Conservation (phyloP, 2,888 invertebrate genomes). For the Drosophila buzzatii region DNA sequence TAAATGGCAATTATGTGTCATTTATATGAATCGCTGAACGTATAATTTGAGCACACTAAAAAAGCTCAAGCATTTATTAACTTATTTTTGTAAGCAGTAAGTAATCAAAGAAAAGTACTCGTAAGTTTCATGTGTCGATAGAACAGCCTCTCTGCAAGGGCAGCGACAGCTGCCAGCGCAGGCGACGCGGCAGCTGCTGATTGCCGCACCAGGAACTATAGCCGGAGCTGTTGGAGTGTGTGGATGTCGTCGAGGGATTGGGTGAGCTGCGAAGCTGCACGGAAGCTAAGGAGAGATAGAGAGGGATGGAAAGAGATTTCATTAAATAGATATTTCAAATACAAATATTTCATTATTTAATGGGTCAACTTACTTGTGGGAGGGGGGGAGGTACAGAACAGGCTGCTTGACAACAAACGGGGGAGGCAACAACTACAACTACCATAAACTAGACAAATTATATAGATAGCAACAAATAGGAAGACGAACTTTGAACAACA, state of each 20-base stretch:
- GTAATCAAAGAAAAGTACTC: conserved; percentile 23
- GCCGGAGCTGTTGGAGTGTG: conserved; percentile 57
- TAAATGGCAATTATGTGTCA: conserved; percentile 66
- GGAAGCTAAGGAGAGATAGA: conserved; percentile 25
- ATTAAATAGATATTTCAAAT: not conserved
- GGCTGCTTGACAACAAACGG: conserved; percentile 3
- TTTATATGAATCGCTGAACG: conserved; percentile 58
- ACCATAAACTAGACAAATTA: conserved; percentile 41
- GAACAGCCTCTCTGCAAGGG: conserved; percentile 55
- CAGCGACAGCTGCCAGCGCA: conserved; percentile 61
- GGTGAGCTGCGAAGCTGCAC: conserved; percentile 38
- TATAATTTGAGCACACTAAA: conserved; percentile 63
- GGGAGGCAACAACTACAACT: conserved; percentile 27
- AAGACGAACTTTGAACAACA: conserved; percentile 53
- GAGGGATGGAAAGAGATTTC: not conserved
- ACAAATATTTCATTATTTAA: not conserved
- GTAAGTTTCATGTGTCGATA: conserved; percentile 45
- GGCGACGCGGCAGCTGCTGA: conserved; percentile 31
- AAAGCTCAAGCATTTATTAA: conserved; percentile 71
- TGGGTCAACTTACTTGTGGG: conserved; percentile 27
- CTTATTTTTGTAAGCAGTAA: conserved; percentile 59
- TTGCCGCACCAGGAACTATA: conserved; percentile 39
- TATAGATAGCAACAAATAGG: conserved; percentile 57
- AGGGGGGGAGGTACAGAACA: conserved; percentile 3
- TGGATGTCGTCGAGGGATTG: conserved; percentile 48